A percentile compares a stretch with the other conserved stretches of the same genome.
Evolutionary conservation across 2,113 vertebrate genomes (phyloP).

Genomic region (Xiphophorus maculatus): DNA sequence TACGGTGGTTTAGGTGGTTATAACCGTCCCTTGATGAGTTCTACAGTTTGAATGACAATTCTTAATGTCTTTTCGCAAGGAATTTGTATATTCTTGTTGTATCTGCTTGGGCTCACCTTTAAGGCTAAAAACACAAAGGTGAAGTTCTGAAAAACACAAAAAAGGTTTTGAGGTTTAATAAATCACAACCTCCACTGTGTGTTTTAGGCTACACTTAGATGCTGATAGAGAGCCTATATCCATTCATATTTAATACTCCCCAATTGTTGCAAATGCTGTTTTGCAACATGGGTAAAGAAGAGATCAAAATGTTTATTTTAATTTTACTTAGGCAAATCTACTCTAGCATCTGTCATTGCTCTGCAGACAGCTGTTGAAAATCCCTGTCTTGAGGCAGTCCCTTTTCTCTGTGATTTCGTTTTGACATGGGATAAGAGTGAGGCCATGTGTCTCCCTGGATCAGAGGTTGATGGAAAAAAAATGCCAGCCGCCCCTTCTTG

Average conservation of each 20-base stretch:
- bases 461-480: slow-evolving; percentile 46
- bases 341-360: slow-evolving; percentile 46
- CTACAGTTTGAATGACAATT: background rate
- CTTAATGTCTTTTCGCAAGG: background rate
- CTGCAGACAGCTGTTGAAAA: slow-evolving; percentile 48
- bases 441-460: slow-evolving; percentile 54
- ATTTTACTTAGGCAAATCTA: slow-evolving; percentile 57
- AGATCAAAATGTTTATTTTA: slow-evolving; percentile 62
- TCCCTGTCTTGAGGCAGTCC: slow-evolving; percentile 46
- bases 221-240: slow-evolving; percentile 12
- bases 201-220: slow-evolving; percentile 29
- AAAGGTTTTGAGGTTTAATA: background rate
- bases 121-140: background rate
- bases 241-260: slow-evolving; percentile 18
- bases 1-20: background rate
- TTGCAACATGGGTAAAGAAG: slow-evolving; percentile 30
- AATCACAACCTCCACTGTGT: slow-evolving; percentile 20
- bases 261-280: slow-evolving; percentile 21
- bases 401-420: slow-evolving; percentile 51
- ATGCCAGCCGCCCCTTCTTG: slow-evolving; percentile 33
- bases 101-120: background rate
- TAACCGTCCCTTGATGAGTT: background rate
- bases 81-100: background rate
- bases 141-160: background rate
- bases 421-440: slow-evolving; percentile 60